Evolutionary conservation across 2,797 vertebrate species (phyloP), one percentile per base, ranked within the genome.

Genomic region (Pseudomugil tenellus): DNA sequence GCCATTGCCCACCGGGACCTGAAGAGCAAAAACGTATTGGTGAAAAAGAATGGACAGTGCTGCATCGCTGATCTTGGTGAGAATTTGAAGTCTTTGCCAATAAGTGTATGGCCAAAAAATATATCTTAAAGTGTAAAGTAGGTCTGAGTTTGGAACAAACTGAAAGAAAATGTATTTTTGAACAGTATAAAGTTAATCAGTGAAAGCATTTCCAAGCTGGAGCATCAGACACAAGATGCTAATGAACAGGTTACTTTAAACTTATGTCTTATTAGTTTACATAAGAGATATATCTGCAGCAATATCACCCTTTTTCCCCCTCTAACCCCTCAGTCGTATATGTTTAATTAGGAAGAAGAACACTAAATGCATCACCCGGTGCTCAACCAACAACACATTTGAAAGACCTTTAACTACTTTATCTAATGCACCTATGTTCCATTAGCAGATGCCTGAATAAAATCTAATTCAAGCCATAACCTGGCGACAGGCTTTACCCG

Each of bases 1-100:
- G 97, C 97, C 76, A 99, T 99, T 57, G 94, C 98, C 54, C 98
- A 99, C 73, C 92, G 98, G 57, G 98, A 99, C 90, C 89, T 99
- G 39, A 99, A 99, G 91, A 99, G 98, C 96, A 99, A 99, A 91
- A 99, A 99, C 66, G 95, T 99, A 85, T 91, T 99, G 11, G 98
- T 99, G 6, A 97, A 97, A 92, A 98, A 97, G 87, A 99, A 97
- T 0, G 96, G 97, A 7, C 98, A 99, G 88, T 99, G 98, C 91
- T 98, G 98, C 93, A 98, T 99, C 37, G 98, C 98, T 4, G 98
- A 99, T 83, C 89, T 99, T 1, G 98, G 97, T 98, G 88, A 94
- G 94, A 64, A 74, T n/a, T 23, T 23, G 12, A 0, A 46, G 0
- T 14, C 8, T 46, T 46, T 12, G 39, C n/a, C 3, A 29, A 1